Evolutionary conservation across 2,797 vertebrate species (phyloP).

Genomic region (Graptemys geographica): DNA sequence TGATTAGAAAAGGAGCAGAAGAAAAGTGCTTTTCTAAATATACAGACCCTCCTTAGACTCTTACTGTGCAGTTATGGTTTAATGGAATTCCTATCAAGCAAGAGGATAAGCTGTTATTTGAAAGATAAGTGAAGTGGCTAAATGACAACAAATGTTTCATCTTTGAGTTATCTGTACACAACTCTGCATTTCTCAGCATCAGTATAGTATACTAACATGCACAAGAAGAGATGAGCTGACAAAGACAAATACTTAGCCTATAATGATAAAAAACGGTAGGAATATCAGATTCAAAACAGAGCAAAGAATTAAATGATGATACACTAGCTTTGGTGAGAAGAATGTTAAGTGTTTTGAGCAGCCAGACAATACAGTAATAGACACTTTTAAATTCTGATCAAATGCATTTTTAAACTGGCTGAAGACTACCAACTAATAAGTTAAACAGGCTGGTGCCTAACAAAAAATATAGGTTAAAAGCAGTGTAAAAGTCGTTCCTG

Average conservation of each 20-base stretch:
- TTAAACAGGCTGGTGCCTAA: too few relatives aligned
- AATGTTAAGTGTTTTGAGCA: too few relatives aligned
- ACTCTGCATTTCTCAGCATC: slow-evolving; percentile 8
- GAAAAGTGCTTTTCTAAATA: background rate
- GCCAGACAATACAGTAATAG: too few relatives aligned
- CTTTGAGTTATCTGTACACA: background rate
- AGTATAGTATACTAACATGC: background rate
- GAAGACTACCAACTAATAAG: too few relatives aligned
- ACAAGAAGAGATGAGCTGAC: fast-evolving
- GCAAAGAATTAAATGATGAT: background rate
- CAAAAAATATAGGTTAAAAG: too few relatives aligned
- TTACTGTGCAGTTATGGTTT: background rate
- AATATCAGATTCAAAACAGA: background rate
- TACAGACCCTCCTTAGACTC: fast-evolving
- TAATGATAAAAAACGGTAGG: background rate
- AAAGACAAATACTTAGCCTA: fast-evolving
- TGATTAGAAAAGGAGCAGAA: background rate
- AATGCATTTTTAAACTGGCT: too few relatives aligned
- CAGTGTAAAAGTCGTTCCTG: too few relatives aligned
- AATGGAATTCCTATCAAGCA: slow-evolving; percentile 49
- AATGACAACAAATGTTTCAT: background rate
- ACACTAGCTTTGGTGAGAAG: background rate
- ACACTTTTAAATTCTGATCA: too few relatives aligned
- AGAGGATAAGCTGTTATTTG: background rate
- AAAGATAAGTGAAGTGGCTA: background rate